Base-by-base conservation (phyloP, 2,113 vertebrate genomes). In the Siniperca chuatsi region DNA sequence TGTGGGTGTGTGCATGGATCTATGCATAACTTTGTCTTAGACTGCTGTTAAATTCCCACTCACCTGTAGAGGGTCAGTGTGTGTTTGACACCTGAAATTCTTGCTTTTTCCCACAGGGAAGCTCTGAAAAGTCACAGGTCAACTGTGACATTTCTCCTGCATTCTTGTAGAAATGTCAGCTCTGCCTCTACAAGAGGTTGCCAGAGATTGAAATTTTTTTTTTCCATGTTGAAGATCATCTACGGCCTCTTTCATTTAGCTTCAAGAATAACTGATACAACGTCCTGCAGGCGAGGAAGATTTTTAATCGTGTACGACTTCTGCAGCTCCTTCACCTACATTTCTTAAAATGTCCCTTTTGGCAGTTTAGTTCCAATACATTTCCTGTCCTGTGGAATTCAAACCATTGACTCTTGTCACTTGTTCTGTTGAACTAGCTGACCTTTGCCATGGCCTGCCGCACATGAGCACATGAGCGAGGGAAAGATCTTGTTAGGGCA, bases 111-210 rank as follows among this genome's bases (percentile, higher is more conserved):
- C 64, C 67, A 55, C 64, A 65, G 65, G 40, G 67, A 52, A 81
- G 50, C 57, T n/a, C 37, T 79, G 73, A 72, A 69, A 74, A 20
- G 86, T 86, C 82, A 87, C 8, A 83, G 79, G 76, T 90, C 84
- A 77, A 12, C 42, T 70, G 78, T 33, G 73, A 86, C 72, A 58
- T 83, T 76, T 74, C 58, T 57, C 64, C 35, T 40, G 46, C 66
- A 65, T 64, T 68, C 33, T 33, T 48, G 54, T 16, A 44, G 29
- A 81, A 78, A 73, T 21, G 67, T 78, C 79, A 57, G 37, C 57
- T 44, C 52, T 18, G 35, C 16, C 48, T 77, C n/a, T 29, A 35
- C 12, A 7, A 1, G 67, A 29, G 6, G 13, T 15, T 11, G 3
- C 4, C 6, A 37, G 42, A 35, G 40, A 20, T n/a, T 52, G 2